Conservation (phyloP, 2,113 vertebrate genomes). For the Hiodon alosoides region DNA sequence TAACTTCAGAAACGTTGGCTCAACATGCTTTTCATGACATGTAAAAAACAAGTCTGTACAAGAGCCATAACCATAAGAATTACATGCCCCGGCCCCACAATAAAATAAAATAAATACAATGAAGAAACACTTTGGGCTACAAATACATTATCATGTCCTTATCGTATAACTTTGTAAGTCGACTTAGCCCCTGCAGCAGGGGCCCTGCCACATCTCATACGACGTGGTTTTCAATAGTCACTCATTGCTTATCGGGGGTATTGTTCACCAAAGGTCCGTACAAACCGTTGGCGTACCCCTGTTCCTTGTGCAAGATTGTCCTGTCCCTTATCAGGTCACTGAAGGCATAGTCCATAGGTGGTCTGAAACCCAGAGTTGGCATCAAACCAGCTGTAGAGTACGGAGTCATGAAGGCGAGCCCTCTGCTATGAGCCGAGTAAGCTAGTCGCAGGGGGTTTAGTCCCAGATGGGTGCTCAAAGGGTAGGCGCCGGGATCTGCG, state of each 20-base stretch:
- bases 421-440: constrained; percentile 94
- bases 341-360: constrained; percentile 97
- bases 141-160: constrained; percentile 34
- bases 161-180: constrained; percentile 28
- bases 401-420: constrained; percentile 96
- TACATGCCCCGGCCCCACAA: background rate
- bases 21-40: constrained; percentile 5
- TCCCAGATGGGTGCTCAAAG: constrained; percentile 84
- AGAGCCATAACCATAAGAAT: constrained; percentile 41
- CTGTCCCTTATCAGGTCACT: constrained; percentile 96
- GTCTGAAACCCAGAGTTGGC: constrained; percentile 93
- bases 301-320: constrained; percentile 90
- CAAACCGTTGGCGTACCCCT: constrained; percentile 76
- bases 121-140: constrained; percentile 56
- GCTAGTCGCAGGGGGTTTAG: constrained; percentile 92
- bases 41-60: constrained; percentile 11
- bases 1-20: background rate
- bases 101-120: constrained; percentile 31
- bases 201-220: no score
- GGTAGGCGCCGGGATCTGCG: constrained; percentile 79
- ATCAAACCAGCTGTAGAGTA: constrained; percentile 94
- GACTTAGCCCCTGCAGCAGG: background rate
- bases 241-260: constrained; percentile 89
- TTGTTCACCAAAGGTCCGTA: constrained; percentile 95
- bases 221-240: background rate